phyloP scores from a whole-genome alignment of 2,797 vertebrate genomes.

The Micrastur ruficollis region DNA sequence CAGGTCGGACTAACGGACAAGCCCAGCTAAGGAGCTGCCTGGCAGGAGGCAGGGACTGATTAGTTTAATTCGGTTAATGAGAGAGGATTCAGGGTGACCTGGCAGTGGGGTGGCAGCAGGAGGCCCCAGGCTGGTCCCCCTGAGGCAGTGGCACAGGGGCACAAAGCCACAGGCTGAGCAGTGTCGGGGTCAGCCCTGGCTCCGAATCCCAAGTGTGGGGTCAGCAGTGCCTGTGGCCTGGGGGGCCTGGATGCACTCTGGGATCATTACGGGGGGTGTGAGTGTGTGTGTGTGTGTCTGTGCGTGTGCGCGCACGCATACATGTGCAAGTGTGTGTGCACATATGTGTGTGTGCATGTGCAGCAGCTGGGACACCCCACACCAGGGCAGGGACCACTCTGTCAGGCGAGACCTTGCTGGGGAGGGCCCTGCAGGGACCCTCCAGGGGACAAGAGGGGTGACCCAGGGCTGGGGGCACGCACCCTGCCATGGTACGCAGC shows the following conservation, averaged over 20 bases:
- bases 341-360: background rate
- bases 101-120: background rate
- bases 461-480: fast-evolving
- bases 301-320: background rate
- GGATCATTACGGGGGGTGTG: background rate
- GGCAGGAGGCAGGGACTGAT: background rate
- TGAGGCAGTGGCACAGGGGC: background rate
- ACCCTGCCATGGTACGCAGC: background rate
- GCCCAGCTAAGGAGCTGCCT: background rate
- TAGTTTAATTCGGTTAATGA: background rate
- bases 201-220: background rate
- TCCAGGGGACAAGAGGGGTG: background rate
- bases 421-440: background rate
- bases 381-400: background rate
- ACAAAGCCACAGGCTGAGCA: background rate
- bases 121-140: background rate
- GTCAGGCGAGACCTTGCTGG: fast-evolving
- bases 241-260: background rate
- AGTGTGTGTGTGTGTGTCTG: background rate
- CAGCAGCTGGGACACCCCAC: background rate
- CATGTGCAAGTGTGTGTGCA: background rate
- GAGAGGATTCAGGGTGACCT: background rate
- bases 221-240: fast-evolving
- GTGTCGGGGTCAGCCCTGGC: background rate
- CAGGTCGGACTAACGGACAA: background rate